Conservation (phyloP, 2,888 invertebrate species). For the Tupiocoris notatus region DNA sequence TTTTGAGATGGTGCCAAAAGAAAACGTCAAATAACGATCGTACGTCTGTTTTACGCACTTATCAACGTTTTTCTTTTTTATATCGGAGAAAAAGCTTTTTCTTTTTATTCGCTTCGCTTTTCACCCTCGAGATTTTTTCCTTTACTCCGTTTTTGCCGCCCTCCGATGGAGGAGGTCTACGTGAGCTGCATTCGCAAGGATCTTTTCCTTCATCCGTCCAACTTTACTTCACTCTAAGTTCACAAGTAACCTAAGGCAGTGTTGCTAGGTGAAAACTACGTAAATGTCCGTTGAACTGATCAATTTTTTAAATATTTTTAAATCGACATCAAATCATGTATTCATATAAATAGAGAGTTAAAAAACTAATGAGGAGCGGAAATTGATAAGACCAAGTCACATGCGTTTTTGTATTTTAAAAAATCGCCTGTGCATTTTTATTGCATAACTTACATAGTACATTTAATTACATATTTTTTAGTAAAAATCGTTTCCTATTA, state of each 20-base stretch:
- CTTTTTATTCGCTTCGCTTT: not conserved
- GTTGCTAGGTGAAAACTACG: not conserved
- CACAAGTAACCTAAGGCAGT: not conserved
- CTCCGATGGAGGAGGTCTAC: not conserved
- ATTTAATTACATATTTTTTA: too few relatives aligned
- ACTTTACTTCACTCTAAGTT: not conserved
- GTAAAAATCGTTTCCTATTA: too few relatives aligned
- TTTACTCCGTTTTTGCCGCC: not conserved
- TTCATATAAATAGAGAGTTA: too few relatives aligned
- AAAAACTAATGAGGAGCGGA: too few relatives aligned
- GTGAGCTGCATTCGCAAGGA: not conserved
- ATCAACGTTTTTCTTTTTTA: not conserved
- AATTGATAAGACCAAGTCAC: too few relatives aligned
- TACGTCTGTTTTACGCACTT: not conserved
- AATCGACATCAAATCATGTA: too few relatives aligned
- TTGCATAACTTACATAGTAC: too few relatives aligned
- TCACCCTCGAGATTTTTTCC: not conserved
- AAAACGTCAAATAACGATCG: not conserved
- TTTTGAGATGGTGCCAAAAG: not conserved
- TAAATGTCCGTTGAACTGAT: not conserved
- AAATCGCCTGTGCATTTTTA: too few relatives aligned
- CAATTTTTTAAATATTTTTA: too few relatives aligned
- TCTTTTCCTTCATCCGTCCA: not conserved
- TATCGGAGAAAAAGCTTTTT: not conserved
- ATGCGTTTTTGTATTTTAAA: too few relatives aligned